A percentile compares a stretch with the other conserved stretches of the same genome.
Evolutionary conservation across 2,888 invertebrate species (phyloP).

Genomic region (Meta bourneti): DNA sequence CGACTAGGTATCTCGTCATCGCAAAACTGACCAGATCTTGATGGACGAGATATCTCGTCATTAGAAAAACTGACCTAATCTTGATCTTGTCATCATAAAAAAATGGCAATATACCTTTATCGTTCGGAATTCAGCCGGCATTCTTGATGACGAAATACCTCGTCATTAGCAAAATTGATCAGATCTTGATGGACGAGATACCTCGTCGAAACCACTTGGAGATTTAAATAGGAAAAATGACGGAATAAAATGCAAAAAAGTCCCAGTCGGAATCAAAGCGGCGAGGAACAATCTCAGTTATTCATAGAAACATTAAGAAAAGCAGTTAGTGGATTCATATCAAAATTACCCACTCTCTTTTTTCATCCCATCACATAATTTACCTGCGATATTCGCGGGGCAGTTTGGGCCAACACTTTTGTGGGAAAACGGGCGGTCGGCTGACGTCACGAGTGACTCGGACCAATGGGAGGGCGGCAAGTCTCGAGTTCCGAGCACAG

Average conservation of each 20-base stretch:
- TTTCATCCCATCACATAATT: constrained; percentile 44
- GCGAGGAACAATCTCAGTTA: constrained; percentile 20
- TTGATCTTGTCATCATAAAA: too few species aligned
- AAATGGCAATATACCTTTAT: too few species aligned
- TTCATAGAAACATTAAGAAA: constrained; percentile 33
- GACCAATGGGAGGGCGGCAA: constrained; percentile 56
- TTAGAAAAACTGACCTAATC: too few species aligned
- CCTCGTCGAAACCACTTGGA: too few species aligned
- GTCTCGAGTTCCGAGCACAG: constrained; percentile 44
- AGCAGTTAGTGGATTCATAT: constrained; percentile 39
- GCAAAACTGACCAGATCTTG: too few species aligned
- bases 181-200: too few species aligned
- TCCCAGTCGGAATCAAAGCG: constrained; percentile 5
- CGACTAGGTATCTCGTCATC: too few species aligned
- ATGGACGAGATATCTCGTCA: too few species aligned
- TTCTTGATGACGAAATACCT: too few species aligned
- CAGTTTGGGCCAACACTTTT: constrained; percentile 22
- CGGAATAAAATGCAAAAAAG: not conserved
- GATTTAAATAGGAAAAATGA: too few species aligned
- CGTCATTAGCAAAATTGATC: too few species aligned
- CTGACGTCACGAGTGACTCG: constrained; percentile 48
- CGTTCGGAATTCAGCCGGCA: too few species aligned
- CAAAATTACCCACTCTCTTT: not conserved
- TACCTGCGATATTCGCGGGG: constrained; percentile 28
- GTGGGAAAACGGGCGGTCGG: constrained; percentile 12